Base-by-base conservation (phyloP, 2,888 invertebrate species). In the Tanypteryx hageni region DNA sequence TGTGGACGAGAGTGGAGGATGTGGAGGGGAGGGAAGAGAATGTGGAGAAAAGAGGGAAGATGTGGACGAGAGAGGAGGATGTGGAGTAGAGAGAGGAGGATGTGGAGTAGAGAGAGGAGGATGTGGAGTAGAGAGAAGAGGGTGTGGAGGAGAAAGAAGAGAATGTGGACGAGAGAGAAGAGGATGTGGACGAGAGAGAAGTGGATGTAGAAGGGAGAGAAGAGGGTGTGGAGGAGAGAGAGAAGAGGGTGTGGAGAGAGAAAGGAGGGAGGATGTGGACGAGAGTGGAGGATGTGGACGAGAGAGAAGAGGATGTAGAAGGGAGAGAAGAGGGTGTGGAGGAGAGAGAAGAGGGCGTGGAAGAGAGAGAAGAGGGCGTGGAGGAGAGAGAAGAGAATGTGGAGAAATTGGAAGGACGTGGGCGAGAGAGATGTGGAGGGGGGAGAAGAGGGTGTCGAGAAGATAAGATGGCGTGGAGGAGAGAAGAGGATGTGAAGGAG, bases 361-460 rank as follows among this genome's bases (percentile, higher is more conserved):
- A 56, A n/a, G n/a, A 44, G 8, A 56, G 4, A 56, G 83, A 44
- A 56, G 56, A 83, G 56, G 44, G 56, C 44, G 44, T 83, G 56
- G 83, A 56, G 83, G 44, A 18, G 83, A 83, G 56, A 56, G 56
- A n/a, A n/a, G n/a, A n/a, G n/a, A n/a, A n/a, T n/a, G n/a, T n/a
- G n/a, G n/a, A n/a, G n/a, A n/a, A n/a, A n/a, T n/a, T n/a, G n/a
- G n/a, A n/a, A n/a, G n/a, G n/a, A n/a, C n/a, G n/a, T n/a, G n/a
- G n/a, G n/a, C n/a, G n/a, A n/a, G n/a, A n/a, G n/a, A n/a, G n/a
- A n/a, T n/a, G n/a, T n/a, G n/a, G n/a, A n/a, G n/a, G n/a, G n/a
- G n/a, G n/a, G n/a, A n/a, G n/a, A n/a, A n/a, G n/a, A n/a, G n/a
- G n/a, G n/a, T n/a, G n/a, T n/a, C n/a, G n/a, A n/a, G n/a, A n/a